Percentiles rank a stretch among this genome's conserved stretches.
Evolutionary conservation across 2,113 vertebrate species (phyloP).

Genomic region (Lepus europaeus): DNA sequence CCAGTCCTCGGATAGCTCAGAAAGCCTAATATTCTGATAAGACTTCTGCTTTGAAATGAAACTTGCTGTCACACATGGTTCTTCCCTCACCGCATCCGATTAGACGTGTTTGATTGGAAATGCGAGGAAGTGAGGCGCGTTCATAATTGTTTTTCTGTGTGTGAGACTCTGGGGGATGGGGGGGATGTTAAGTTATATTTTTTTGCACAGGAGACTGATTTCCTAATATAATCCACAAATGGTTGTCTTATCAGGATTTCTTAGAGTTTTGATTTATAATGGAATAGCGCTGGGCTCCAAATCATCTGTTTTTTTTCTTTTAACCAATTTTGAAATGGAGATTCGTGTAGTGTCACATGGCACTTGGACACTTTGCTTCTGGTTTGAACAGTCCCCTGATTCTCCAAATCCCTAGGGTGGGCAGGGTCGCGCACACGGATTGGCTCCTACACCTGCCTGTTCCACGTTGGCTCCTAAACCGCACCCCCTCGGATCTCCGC

Average conservation of each 20-base stretch:
- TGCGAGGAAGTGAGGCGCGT: neutral
- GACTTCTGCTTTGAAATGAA: conserved; percentile 20
- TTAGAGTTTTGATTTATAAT: conserved; percentile 25
- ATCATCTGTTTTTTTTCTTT: conserved; percentile 10
- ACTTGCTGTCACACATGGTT: neutral
- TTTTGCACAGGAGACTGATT: neutral
- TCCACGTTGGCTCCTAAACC: neutral
- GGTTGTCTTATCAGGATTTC: neutral
- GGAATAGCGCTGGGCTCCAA: neutral
- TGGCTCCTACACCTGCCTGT: neutral
- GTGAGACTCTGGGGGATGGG: neutral
- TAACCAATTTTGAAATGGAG: neutral
- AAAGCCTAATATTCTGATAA: neutral
- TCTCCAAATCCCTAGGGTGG: neutral
- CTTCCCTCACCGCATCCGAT: neutral
- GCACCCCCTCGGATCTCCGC: neutral
- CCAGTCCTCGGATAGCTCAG: neutral
- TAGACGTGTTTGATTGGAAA: neutral
- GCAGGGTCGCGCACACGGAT: neutral
- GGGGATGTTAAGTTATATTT: neutral
- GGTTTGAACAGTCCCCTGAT: neutral
- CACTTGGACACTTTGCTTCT: neutral
- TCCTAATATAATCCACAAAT: conserved; percentile 26
- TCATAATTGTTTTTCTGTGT: neutral
- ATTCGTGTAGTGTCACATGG: neutral